Evolutionary conservation across 2,888 invertebrate species (phyloP).

Genomic region (Caprella mutica): DNA sequence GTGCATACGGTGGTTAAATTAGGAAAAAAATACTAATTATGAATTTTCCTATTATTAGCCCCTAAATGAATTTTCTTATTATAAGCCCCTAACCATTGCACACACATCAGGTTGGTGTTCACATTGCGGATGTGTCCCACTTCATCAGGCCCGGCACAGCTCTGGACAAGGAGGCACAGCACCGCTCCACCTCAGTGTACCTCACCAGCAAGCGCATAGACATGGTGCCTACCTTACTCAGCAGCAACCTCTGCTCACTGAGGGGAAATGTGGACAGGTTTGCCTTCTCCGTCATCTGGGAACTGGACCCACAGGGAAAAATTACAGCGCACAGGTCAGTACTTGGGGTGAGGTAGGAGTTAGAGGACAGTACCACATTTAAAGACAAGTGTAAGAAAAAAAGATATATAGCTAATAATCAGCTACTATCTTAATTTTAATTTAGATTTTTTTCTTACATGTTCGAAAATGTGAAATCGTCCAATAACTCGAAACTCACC

Average conservation of each 20-base stretch:
- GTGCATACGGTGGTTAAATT: no score
- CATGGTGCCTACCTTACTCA: constrained; percentile 59
- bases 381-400: not conserved
- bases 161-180: constrained; percentile 80
- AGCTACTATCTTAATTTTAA: no score
- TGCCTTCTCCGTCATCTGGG: constrained; percentile 95
- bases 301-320: constrained; percentile 53
- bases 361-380: not conserved
- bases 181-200: constrained; percentile 93
- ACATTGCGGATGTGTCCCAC: constrained; percentile 97
- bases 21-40: no score
- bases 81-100: no score
- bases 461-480: no score
- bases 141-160: constrained; percentile 89
- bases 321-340: not conserved
- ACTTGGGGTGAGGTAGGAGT: not conserved
- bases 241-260: constrained; percentile 90
- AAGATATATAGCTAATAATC: no score
- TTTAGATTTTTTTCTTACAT: no score
- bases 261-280: constrained; percentile 79
- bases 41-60: no score
- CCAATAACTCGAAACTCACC: no score
- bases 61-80: no score
- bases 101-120: constrained; percentile 68
- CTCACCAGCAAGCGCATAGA: constrained; percentile 55